phyloP scores from a whole-genome alignment of 2,113 vertebrate genomes.

The Lagopus muta region DNA sequence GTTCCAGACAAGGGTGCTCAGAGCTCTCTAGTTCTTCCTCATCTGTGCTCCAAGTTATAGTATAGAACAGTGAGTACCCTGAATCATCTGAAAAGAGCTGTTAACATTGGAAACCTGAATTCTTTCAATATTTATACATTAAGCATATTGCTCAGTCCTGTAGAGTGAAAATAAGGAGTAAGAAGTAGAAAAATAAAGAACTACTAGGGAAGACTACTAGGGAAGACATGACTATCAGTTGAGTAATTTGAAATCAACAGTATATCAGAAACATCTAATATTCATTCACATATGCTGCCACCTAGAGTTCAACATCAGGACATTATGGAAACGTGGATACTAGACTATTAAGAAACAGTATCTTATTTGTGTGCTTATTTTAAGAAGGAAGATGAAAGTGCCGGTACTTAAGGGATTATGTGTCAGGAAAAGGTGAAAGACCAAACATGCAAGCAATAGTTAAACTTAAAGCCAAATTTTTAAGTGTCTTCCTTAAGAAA shows the following conservation, averaged over 20 bases:
- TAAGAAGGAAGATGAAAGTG: background rate
- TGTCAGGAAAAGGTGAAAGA: background rate
- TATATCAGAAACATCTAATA: background rate
- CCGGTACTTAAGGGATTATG: background rate
- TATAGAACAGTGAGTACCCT: background rate
- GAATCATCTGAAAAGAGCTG: background rate
- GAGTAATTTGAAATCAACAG: background rate
- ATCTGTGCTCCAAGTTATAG: background rate
- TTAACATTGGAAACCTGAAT: background rate
- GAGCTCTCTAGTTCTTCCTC: background rate
- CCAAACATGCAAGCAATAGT: background rate
- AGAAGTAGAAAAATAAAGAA: background rate
- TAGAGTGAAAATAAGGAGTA: background rate
- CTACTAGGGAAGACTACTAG: background rate
- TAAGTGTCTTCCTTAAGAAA: background rate
- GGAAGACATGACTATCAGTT: background rate
- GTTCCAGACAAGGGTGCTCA: background rate
- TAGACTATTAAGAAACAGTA: background rate
- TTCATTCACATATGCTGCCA: slow-evolving; percentile 73
- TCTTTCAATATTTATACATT: background rate
- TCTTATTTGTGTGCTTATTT: background rate
- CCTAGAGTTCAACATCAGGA: slow-evolving; percentile 53
- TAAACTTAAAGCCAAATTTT: background rate
- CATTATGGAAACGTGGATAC: background rate
- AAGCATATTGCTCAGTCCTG: background rate